Percentiles rank a stretch among this genome's conserved stretches.
phyloP scores from a whole-genome alignment of 2,888 invertebrate genomes.

The Polydrusus cervinus region DNA sequence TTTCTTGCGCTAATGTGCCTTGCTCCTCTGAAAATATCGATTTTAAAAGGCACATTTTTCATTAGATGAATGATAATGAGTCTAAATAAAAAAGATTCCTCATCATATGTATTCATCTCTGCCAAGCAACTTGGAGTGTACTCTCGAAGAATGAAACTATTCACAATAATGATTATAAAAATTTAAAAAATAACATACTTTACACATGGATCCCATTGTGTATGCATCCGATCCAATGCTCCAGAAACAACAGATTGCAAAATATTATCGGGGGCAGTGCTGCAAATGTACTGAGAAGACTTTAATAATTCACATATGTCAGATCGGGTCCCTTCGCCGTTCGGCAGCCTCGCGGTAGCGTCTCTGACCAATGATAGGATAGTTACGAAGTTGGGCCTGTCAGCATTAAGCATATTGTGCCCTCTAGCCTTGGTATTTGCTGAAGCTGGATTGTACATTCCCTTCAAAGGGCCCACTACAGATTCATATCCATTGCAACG shows the following conservation, averaged over 20 bases:
- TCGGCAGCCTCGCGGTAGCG: conserved; percentile 93
- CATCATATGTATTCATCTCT: too few species aligned
- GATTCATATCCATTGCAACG: conserved; percentile 89
- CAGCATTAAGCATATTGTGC: conserved; percentile 86
- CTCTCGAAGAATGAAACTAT: too few species aligned
- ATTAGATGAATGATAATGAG: too few species aligned
- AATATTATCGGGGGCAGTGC: conserved; percentile 76
- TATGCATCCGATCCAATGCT: conserved; percentile 91
- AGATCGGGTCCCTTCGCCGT: conserved; percentile 93
- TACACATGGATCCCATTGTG: conserved; percentile 93
- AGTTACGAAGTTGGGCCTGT: conserved; percentile 92
- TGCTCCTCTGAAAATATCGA: too few species aligned
- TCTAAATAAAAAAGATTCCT: too few species aligned
- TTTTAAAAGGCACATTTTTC: too few species aligned
- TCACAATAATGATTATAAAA: not conserved
- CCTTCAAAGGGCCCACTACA: conserved; percentile 81
- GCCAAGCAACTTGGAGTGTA: too few species aligned
- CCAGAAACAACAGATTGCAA: conserved; percentile 90
- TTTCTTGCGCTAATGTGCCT: too few species aligned
- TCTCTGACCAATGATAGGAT: conserved; percentile 94
- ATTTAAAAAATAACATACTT: conserved; percentile 69
- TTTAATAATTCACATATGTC: conserved; percentile 92
- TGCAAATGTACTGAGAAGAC: conserved; percentile 77
- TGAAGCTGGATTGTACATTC: conserved; percentile 81
- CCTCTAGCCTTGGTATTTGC: conserved; percentile 80